Evolutionary conservation across 1,140 invertebrate species (phyloP).

Genomic region (Dinothrombium tinctorium): DNA sequence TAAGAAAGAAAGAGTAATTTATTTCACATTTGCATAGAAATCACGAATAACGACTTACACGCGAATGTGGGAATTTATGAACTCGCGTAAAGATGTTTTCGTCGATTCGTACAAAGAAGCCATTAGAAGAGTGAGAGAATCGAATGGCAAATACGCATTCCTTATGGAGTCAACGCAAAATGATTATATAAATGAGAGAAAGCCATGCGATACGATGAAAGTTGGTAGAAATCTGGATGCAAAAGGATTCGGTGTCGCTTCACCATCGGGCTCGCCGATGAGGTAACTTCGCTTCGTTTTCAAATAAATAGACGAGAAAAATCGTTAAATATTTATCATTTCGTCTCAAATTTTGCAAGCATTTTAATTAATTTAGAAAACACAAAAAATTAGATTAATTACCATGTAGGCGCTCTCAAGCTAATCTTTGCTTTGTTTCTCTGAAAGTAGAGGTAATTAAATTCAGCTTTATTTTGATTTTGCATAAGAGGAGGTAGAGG

Average conservation of each 20-base stretch:
- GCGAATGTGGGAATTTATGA: slow-evolving; percentile 28
- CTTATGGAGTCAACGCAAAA: slow-evolving; percentile 26
- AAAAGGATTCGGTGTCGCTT: slow-evolving; percentile 27
- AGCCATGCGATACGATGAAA: slow-evolving; percentile 34
- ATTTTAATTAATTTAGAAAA: too few relatives aligned
- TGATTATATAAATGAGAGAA: slow-evolving; percentile 25
- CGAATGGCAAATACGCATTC: slow-evolving; percentile 32
- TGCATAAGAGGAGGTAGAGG: too few relatives aligned
- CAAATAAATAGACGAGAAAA: too few relatives aligned
- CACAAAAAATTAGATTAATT: too few relatives aligned
- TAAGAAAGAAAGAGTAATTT: too few relatives aligned
- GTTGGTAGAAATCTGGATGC: slow-evolving; percentile 26
- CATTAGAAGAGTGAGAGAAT: slow-evolving; percentile 21
- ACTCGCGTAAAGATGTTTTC: slow-evolving; percentile 22
- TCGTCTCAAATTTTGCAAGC: too few relatives aligned
- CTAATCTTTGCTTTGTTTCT: too few relatives aligned
- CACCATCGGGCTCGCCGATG: slow-evolving; percentile 20
- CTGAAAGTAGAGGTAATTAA: too few relatives aligned
- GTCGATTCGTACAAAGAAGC: slow-evolving; percentile 22
- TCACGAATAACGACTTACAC: slow-evolving; percentile 25
- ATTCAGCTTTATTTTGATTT: too few relatives aligned
- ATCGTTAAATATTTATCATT: too few relatives aligned
- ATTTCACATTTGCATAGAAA: slow-evolving; percentile 21
- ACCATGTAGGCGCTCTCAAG: too few relatives aligned
- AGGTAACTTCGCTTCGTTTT: too few relatives aligned